A percentile compares a stretch with the other conserved stretches of the same genome.
These are phyloP conservation scores for Cheirogaleus major DNA, from an alignment of 2,797 vertebrate species.

Conservation along the genomic window DNA sequence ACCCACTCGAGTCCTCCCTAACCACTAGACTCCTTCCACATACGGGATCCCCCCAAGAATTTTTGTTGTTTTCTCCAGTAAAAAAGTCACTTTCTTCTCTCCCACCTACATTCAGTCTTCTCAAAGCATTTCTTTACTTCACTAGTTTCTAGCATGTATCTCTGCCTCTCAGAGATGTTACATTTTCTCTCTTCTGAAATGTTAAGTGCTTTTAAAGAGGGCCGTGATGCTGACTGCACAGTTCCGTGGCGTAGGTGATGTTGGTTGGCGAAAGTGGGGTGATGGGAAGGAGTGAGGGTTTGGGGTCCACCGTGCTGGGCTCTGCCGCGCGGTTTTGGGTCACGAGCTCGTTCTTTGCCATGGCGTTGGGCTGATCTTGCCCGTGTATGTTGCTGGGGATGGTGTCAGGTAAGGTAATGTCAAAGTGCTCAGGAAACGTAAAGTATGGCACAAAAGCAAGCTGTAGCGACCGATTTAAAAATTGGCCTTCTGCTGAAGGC, in stretches of 20 bases:
- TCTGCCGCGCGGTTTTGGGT: accelerated
- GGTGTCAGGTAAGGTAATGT: accelerated
- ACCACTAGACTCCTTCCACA: accelerated
- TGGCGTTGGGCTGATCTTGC: not conserved
- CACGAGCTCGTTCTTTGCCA: accelerated
- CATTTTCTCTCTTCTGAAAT: not conserved
- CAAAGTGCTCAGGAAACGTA: accelerated
- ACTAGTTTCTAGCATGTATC: accelerated
- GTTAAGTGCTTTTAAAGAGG: not conserved
- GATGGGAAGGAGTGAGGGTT: accelerated
- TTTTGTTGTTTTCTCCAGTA: not conserved
- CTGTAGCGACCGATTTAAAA: not conserved
- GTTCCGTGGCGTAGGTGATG: accelerated
- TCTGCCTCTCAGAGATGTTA: not conserved
- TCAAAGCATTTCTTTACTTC: too few relatives aligned
- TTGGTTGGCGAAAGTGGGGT: not conserved
- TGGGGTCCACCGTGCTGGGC: not conserved
- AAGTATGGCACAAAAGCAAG: accelerated
- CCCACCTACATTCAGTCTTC: too few relatives aligned
- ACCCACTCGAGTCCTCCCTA: accelerated
- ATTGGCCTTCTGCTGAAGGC: not conserved
- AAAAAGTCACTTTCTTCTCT: not conserved
- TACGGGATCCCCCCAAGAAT: not conserved
- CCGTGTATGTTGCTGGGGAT: not conserved
- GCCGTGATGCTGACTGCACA: accelerated